Percentiles rank a stretch among this genome's conserved stretches.
phyloP scores from a whole-genome alignment of 2,113 vertebrate species.

The Ia io region DNA sequence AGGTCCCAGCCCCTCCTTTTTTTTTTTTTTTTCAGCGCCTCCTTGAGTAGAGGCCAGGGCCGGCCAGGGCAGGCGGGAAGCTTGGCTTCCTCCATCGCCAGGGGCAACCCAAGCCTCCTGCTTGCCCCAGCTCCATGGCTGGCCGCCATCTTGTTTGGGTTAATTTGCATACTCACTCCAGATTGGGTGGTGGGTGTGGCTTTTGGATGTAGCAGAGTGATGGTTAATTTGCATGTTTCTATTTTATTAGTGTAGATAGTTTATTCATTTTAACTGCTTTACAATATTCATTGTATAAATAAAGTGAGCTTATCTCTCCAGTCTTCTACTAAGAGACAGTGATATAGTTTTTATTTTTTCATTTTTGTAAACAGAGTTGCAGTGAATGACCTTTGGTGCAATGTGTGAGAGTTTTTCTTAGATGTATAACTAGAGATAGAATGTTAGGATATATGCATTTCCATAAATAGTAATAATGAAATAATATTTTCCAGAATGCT shows the following conservation, averaged over 20 bases:
- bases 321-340: neutral
- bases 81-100: too few relatives aligned
- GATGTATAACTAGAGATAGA: neutral
- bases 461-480: neutral
- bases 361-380: neutral
- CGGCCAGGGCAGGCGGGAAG: too few relatives aligned
- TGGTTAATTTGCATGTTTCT: too few relatives aligned
- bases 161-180: too few relatives aligned
- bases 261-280: neutral
- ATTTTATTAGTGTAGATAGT: neutral
- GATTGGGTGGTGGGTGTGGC: too few relatives aligned
- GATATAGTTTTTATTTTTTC: neutral
- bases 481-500: neutral
- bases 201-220: too few relatives aligned
- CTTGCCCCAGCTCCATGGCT: too few relatives aligned
- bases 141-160: too few relatives aligned
- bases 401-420: neutral
- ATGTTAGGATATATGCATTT: neutral
- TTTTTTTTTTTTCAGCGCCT: too few relatives aligned
- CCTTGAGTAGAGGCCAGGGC: too few relatives aligned
- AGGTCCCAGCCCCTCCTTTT: too few relatives aligned
- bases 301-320: neutral
- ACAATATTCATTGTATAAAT: neutral
- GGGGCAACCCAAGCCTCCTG: too few relatives aligned
- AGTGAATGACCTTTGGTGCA: neutral